phyloP scores from a whole-genome alignment of 2,113 vertebrate species.

The Microcebus jonahi region DNA sequence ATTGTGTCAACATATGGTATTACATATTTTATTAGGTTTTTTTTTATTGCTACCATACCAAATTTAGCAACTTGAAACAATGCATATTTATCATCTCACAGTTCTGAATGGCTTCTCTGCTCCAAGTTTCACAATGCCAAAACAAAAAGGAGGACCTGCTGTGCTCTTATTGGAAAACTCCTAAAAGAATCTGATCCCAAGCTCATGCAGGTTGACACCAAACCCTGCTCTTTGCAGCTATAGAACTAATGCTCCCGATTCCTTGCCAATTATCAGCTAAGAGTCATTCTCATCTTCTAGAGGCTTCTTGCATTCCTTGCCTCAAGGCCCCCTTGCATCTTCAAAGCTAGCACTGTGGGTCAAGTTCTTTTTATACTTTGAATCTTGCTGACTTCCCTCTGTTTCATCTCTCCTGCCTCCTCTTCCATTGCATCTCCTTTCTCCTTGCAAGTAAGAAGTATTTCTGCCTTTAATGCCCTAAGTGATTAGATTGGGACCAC shows the following conservation, averaged over 20 bases:
- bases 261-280: not conserved
- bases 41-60: not conserved
- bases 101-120: not conserved
- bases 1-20: not conserved
- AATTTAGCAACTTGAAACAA: not conserved
- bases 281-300: not conserved
- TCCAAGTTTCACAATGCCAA: not conserved
- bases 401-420: not conserved
- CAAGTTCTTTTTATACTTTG: not conserved
- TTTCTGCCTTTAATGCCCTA: not conserved
- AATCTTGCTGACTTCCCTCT: not conserved
- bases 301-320: no score
- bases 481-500: not conserved
- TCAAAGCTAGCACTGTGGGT: not conserved
- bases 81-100: not conserved
- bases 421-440: not conserved
- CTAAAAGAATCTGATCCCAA: not conserved
- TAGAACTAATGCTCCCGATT: not conserved
- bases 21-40: not conserved
- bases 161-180: not conserved
- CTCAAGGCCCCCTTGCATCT: not conserved
- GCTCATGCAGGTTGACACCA: not conserved
- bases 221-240: not conserved
- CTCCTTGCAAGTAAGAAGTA: not conserved
- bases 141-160: no score